Base-by-base conservation (phyloP, 1,140 invertebrate species). In the Myzus persicae region DNA sequence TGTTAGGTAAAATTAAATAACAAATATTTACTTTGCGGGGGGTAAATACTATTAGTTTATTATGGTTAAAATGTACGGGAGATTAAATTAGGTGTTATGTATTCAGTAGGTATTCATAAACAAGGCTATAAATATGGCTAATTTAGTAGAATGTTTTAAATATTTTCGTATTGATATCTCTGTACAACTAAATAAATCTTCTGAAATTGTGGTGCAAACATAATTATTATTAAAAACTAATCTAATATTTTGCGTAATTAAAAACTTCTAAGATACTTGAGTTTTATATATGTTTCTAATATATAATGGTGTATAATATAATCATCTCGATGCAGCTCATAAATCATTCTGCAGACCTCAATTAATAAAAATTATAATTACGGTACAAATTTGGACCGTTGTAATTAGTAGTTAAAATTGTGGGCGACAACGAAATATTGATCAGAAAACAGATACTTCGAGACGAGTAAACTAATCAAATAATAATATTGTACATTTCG, bases 1-100 rank as follows among this genome's bases (percentile, higher is more conserved):
- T 89, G 22, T 88, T 22, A 18, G 31, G 59, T n/a, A 51, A 88
- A 88, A 88, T 88, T 88, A 51, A 88, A 88, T 88, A 38, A 54
- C 2, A 89, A 88, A 88, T 46, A 88, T 88, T 46, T 46, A 88
- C 42, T 46, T 46, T 88, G 44, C 11, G 24, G 6, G 8, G 6
- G 46, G n/a, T n/a, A 88, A 88, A 88, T 48, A 48, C 20, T n/a
- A 88, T 76, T 76, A 84, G 82, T 84, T 84, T 84, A 84, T 40
- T 4, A 42, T 38, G 76, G n/a, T 82, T 38, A 24, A 82, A 42
- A 40, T 26, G 24, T 84, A 26, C 9, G 31, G 9, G 38, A 38
- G 82, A 84, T 22, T 82, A 82, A 38, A 38, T 81, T 24, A 38
- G 76, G 76, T n/a, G n/a, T 40, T 84, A 40, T 40, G 38, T 84